Base-by-base conservation (phyloP, 2,113 vertebrate genomes). In the Alethe diademata region DNA sequence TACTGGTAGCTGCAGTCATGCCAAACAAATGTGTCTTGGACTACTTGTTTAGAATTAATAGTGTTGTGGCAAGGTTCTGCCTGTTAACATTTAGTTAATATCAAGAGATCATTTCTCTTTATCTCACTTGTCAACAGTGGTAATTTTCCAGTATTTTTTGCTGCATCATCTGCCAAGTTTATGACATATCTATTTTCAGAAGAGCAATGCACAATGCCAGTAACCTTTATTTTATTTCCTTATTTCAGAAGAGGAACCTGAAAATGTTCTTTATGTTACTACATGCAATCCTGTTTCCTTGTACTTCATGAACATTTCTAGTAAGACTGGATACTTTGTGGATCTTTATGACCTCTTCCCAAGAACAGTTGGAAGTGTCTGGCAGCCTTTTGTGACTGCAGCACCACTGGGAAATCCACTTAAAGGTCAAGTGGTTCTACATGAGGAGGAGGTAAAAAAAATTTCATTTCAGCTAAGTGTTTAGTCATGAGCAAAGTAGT, bases 261-360 rank as follows among this genome's bases (percentile, higher is more conserved):
- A 98, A 97, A 98, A 97, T 50, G 53, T 92, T 42, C 92, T 99
- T 58, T 99, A 98, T 4, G 98, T 99, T 89, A 98, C 98, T 56
- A 97, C 98, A 0, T 99, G 99, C 97, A 99, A 99, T 97, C 99
- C 99, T 0, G 98, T 99, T 86, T 98, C 98, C 29, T 97, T 99
- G 88, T 99, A 98, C 96, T 98, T 98, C 67, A 99, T 99, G 99
- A 98, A 96, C 20, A 81, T 97, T 91, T 67, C 93, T 5, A 97
- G 98, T 19, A 97, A 98, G 40, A 98, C 80, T 2, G 97, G 99
- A 73, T 97, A 97, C 66, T 98, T 98, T 38, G 95, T 99, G 95
- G 99, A 99, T 93, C 98, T 99, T 17, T 99, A 98, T 78, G 98
- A 99, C 83, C 88, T 99, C 88, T 99, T 99, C 96, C 99, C 99